These are phyloP conservation scores for Ramphastos sulfuratus DNA, from an alignment of 2,113 vertebrate species.

Conservation along the genomic window DNA sequence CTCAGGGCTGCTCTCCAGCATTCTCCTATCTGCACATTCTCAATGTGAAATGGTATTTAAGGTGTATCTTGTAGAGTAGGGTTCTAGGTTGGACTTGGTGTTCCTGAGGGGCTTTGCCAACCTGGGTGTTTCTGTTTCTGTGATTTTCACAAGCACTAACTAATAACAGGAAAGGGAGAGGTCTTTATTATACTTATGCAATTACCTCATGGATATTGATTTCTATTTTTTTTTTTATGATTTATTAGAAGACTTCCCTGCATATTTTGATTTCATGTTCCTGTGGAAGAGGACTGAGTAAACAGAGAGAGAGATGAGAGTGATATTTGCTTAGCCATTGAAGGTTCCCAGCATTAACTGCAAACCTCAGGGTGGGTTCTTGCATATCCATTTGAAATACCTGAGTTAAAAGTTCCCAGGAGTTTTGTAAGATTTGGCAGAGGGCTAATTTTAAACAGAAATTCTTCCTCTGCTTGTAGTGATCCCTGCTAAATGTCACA, in stretches of 20 bases:
- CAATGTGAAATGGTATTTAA: not conserved
- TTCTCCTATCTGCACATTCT: too few species aligned
- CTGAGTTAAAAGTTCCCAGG: not conserved
- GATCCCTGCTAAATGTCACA: not conserved
- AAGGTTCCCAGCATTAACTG: not conserved
- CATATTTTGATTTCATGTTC: not conserved
- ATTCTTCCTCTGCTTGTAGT: fast-evolving
- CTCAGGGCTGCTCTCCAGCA: too few species aligned
- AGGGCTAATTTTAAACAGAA: not conserved
- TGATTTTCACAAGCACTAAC: not conserved
- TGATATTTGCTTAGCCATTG: not conserved
- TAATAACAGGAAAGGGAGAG: not conserved
- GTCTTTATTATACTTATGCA: not conserved
- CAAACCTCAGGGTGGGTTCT: not conserved
- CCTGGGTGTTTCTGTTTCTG: too few species aligned
- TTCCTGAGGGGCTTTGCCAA: too few species aligned
- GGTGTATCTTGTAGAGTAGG: too few species aligned
- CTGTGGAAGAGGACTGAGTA: not conserved
- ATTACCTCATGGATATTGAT: not conserved
- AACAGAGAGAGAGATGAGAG: not conserved
- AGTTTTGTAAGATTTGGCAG: not conserved
- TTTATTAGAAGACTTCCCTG: not conserved
- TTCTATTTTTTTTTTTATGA: not conserved
- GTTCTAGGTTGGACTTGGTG: too few species aligned
- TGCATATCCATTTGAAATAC: not conserved